Percentiles rank a stretch among this genome's conserved stretches.
These are phyloP conservation scores for Hippocampus comes DNA, from an alignment of 2,113 vertebrate genomes.

Conservation along the genomic window DNA sequence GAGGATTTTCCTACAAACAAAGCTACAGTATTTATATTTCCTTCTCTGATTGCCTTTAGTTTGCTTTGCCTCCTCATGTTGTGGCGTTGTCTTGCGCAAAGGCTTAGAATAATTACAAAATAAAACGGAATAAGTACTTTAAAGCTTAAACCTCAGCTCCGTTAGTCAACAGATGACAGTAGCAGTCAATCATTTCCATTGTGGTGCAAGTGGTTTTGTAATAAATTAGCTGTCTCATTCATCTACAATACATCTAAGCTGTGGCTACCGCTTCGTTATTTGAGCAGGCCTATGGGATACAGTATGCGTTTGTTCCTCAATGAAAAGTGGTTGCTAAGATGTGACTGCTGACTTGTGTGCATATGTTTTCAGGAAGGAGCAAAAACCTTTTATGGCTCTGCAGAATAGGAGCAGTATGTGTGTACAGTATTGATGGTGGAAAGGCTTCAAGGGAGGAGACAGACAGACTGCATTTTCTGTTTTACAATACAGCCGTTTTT, in stretches of 20 bases:
- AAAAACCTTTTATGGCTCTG: slow-evolving; percentile 33
- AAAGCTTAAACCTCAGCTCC: slow-evolving; percentile 66
- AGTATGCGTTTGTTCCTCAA: slow-evolving; percentile 63
- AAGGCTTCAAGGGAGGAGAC: background rate
- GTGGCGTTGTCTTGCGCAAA: slow-evolving; percentile 67
- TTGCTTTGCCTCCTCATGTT: slow-evolving; percentile 39
- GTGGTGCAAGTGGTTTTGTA: slow-evolving; percentile 73
- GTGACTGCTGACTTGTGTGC: slow-evolving; percentile 43
- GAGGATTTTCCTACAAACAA: slow-evolving; percentile 31
- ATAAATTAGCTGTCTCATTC: slow-evolving; percentile 67
- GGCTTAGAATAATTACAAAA: slow-evolving; percentile 72
- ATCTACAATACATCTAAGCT: slow-evolving; percentile 70
- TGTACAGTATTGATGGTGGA: background rate
- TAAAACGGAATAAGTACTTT: slow-evolving; percentile 73
- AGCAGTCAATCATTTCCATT: slow-evolving; percentile 68
- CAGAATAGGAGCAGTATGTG: slow-evolving; percentile 13
- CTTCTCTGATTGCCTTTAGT: slow-evolving; percentile 18
- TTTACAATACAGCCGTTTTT: slow-evolving; percentile 18
- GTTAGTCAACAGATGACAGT: slow-evolving; percentile 73
- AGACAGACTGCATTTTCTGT: slow-evolving; percentile 9
- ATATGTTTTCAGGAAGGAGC: slow-evolving; percentile 51
- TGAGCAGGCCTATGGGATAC: slow-evolving; percentile 55
- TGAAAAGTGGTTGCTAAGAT: slow-evolving; percentile 55
- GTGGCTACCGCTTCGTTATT: slow-evolving; percentile 68
- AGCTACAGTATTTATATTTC: slow-evolving; percentile 27